Percentiles rank a stretch among this genome's conserved stretches.
phyloP scores from a whole-genome alignment of 2,797 vertebrate genomes.

The Falco berigora region DNA sequence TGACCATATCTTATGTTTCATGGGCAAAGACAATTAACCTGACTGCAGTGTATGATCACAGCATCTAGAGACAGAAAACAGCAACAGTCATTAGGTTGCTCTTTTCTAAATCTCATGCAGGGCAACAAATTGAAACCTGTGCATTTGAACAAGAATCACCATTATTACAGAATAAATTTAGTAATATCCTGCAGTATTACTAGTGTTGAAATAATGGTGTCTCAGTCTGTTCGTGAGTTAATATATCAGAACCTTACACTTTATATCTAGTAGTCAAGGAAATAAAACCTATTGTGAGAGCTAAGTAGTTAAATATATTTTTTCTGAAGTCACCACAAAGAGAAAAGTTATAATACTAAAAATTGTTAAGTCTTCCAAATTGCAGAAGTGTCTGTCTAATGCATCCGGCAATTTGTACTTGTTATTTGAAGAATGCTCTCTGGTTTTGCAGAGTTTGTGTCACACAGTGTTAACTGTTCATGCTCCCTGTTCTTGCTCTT shows the following conservation, averaged over 20 bases:
- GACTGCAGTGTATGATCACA: not conserved
- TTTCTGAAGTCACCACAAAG: not conserved
- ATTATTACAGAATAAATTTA: not conserved
- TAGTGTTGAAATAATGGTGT: not conserved
- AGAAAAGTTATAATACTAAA: not conserved
- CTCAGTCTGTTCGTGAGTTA: not conserved
- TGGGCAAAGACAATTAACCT: not conserved
- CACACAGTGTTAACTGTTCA: not conserved
- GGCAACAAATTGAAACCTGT: not conserved
- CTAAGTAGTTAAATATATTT: not conserved
- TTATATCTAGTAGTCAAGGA: not conserved
- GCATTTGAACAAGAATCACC: not conserved
- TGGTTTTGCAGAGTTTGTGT: not conserved
- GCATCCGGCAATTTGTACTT: not conserved
- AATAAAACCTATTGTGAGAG: not conserved
- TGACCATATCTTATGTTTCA: not conserved
- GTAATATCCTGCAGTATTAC: not conserved
- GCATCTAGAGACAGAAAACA: not conserved
- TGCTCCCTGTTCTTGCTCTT: not conserved
- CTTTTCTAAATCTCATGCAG: not conserved
- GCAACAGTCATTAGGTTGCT: not conserved
- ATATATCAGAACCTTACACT: not conserved
- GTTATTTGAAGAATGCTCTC: not conserved
- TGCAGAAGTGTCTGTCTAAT: not conserved
- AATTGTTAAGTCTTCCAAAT: not conserved